These are phyloP conservation scores for Spilogale gracilis DNA, from an alignment of 2,113 vertebrate genomes.

Conservation along the genomic window DNA sequence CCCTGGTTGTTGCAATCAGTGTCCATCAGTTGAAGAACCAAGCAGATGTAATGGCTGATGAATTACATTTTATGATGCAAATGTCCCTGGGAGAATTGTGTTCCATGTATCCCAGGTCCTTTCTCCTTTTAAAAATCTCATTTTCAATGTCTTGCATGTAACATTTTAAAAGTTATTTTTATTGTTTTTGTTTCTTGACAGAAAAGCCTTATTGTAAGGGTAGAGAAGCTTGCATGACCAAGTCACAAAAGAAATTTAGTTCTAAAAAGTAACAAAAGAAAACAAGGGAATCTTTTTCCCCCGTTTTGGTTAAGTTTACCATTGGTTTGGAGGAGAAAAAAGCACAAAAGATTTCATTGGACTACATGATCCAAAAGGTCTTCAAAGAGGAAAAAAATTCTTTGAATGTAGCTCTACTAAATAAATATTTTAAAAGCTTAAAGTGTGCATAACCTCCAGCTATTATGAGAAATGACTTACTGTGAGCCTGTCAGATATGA, in stretches of 20 bases:
- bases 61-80: slow-evolving; percentile 85
- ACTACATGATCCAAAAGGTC: slow-evolving; percentile 78
- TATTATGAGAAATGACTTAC: slow-evolving; percentile 83
- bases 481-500: slow-evolving; percentile 80
- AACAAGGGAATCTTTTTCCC: neutral
- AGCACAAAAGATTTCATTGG: slow-evolving; percentile 81
- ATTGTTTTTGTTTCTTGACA: slow-evolving; percentile 51
- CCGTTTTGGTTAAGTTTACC: slow-evolving; percentile 30
- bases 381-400: slow-evolving; percentile 84
- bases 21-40: slow-evolving; percentile 66
- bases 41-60: neutral
- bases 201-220: slow-evolving; percentile 38
- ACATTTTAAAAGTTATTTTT: slow-evolving; percentile 67
- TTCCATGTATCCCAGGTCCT: slow-evolving; percentile 65
- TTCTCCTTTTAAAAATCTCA: slow-evolving; percentile 64
- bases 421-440: slow-evolving; percentile 86
- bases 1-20: slow-evolving; percentile 66
- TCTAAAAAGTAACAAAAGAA: slow-evolving; percentile 24
- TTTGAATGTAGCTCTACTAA: slow-evolving; percentile 84
- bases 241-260: slow-evolving; percentile 57
- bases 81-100: slow-evolving; percentile 70
- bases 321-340: neutral
- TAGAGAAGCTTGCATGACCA: slow-evolving; percentile 51
- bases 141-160: slow-evolving; percentile 65
- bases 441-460: slow-evolving; percentile 84